Conservation (phyloP, 1,140 invertebrate species). For the Drosophila miranda region DNA sequence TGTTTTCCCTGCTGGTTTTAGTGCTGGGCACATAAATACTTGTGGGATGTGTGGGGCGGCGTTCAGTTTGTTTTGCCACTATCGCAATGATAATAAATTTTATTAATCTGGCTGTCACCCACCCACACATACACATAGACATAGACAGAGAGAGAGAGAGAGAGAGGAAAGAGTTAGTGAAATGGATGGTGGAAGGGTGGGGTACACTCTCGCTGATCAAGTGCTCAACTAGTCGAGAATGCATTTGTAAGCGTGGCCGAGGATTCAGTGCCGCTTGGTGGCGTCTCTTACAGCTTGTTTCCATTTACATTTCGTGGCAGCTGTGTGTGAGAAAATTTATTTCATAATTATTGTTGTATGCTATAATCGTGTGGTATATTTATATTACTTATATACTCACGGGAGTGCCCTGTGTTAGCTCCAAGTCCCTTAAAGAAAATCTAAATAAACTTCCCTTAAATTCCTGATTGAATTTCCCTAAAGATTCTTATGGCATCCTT, state of each 20-base stretch:
- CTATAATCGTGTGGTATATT: slow-evolving; percentile 55
- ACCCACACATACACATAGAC: neutral
- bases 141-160: too few relatives aligned
- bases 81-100: slow-evolving; percentile 80
- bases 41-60: slow-evolving; percentile 55
- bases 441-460: too few relatives aligned
- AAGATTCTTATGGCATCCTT: too few relatives aligned
- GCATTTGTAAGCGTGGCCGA: slow-evolving; percentile 56
- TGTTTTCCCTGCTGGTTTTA: slow-evolving; percentile 71
- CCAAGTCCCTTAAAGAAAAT: slow-evolving; percentile 9
- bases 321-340: slow-evolving; percentile 52
- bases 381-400: slow-evolving; percentile 24
- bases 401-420: neutral
- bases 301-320: slow-evolving; percentile 53
- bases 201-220: slow-evolving; percentile 48
- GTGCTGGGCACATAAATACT: slow-evolving; percentile 62
- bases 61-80: slow-evolving; percentile 63
- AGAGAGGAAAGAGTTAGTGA: neutral
- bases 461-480: too few relatives aligned
- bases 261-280: slow-evolving; percentile 1
- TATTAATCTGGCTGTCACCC: slow-evolving; percentile 73
- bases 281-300: slow-evolving; percentile 56
- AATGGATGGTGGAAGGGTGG: slow-evolving; percentile 25
- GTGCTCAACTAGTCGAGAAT: slow-evolving; percentile 56
- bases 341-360: slow-evolving; percentile 58